Percentiles rank a stretch among this genome's conserved stretches.
These are phyloP conservation scores for Trachemys scripta DNA, from an alignment of 2,113 vertebrate species.

Conservation along the genomic window DNA sequence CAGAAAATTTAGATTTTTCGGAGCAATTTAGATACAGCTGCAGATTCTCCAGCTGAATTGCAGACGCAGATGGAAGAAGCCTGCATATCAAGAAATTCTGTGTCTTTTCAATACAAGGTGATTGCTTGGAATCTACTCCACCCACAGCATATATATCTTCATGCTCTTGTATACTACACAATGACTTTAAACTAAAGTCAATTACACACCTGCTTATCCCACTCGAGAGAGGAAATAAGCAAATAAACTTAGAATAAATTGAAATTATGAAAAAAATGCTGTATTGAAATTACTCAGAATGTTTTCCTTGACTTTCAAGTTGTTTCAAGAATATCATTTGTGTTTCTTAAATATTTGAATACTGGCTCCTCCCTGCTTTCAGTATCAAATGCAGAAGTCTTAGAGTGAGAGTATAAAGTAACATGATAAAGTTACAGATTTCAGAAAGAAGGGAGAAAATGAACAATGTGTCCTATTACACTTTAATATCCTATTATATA, in stretches of 20 bases:
- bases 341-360: slow-evolving; percentile 32
- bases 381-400: slow-evolving; percentile 13
- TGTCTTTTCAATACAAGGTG: slow-evolving; percentile 64
- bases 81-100: not conserved
- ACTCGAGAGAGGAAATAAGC: not conserved
- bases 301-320: slow-evolving; percentile 41
- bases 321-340: slow-evolving; percentile 17
- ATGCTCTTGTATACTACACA: not conserved
- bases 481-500: slow-evolving; percentile 43
- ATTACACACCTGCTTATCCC: slow-evolving; percentile 50
- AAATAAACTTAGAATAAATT: not conserved
- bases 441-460: slow-evolving; percentile 36
- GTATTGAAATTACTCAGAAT: slow-evolving; percentile 10
- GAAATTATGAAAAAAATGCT: slow-evolving; percentile 10
- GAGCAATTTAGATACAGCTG: slow-evolving; percentile 57
- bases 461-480: slow-evolving; percentile 59
- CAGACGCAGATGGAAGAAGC: slow-evolving; percentile 47
- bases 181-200: not conserved
- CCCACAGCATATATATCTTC: slow-evolving; percentile 38
- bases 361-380: not conserved
- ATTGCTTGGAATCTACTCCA: slow-evolving; percentile 52
- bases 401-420: slow-evolving; percentile 30
- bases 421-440: slow-evolving; percentile 38
- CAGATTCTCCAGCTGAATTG: slow-evolving; percentile 62
- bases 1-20: slow-evolving; percentile 42